Conservation (phyloP, 2,113 vertebrate genomes). For the Oncorhynchus masou region DNA sequence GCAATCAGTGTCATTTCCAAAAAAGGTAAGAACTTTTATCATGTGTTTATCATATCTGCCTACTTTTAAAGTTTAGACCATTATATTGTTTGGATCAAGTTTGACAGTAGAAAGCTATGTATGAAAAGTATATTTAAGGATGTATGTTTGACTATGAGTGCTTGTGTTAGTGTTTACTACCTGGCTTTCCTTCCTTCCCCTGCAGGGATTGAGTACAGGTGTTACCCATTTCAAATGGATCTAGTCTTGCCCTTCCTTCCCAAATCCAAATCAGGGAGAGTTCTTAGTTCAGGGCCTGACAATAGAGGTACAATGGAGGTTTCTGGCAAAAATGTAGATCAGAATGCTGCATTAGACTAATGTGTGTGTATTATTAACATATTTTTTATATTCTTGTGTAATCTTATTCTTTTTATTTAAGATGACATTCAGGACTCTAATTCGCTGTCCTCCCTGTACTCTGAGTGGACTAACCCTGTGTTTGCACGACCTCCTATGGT, state of each 20-base stretch:
- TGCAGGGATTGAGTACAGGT: conserved; percentile 88
- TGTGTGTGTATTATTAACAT: neutral
- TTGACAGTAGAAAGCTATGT: no score
- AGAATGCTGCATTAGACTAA: neutral
- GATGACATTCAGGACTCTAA: conserved; percentile 51
- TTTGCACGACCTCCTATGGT: conserved; percentile 85
- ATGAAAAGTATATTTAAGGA: no score
- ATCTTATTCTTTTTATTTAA: conserved; percentile 36
- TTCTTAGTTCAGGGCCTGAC: conserved; percentile 70
- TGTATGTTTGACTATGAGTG: neutral
- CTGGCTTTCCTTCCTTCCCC: conserved; percentile 43
- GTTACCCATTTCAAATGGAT: conserved; percentile 90
- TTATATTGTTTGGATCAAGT: no score
- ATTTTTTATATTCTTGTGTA: neutral
- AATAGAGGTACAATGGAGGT: conserved; percentile 75
- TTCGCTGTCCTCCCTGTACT: conserved; percentile 80
- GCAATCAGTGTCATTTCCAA: conserved; percentile 82
- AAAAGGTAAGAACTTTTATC: conserved; percentile 63
- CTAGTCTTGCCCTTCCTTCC: conserved; percentile 90
- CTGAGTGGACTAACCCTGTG: conserved; percentile 92
- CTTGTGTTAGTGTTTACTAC: neutral
- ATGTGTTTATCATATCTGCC: no score
- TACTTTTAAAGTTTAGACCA: no score
- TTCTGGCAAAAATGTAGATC: conserved; percentile 17
- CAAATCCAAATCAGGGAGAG: conserved; percentile 79